These are phyloP conservation scores for Sparidentex hasta DNA, from an alignment of 2,797 vertebrate genomes.

Conservation along the genomic window DNA sequence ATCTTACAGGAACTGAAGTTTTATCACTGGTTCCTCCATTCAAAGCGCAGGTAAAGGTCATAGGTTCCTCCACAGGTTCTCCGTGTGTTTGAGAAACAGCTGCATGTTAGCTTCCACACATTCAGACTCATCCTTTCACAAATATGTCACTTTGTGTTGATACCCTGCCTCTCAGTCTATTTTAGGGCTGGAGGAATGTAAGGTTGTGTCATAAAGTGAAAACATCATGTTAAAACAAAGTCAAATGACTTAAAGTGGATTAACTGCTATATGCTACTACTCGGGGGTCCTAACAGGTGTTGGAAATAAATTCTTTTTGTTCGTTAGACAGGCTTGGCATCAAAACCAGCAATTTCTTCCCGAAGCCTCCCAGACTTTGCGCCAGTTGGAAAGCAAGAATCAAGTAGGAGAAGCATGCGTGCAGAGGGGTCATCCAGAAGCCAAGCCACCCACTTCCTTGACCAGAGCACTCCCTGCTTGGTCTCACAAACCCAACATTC, in stretches of 20 bases:
- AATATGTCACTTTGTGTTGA: background rate
- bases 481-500: conserved; percentile 37
- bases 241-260: background rate
- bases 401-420: conserved; percentile 11
- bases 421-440: conserved; percentile 47
- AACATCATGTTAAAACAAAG: background rate
- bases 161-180: background rate
- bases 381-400: conserved; percentile 5
- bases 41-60: background rate
- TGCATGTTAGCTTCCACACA: too few species aligned
- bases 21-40: background rate
- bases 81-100: too few species aligned
- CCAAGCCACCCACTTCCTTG: conserved; percentile 32
- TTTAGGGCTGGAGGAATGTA: background rate
- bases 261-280: background rate
- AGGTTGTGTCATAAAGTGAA: background rate
- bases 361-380: background rate
- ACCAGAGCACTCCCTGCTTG: conserved; percentile 29
- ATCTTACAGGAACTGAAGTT: background rate
- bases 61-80: background rate
- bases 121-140: background rate
- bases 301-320: background rate
- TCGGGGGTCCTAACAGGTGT: conserved; percentile 11
- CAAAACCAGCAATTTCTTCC: background rate
- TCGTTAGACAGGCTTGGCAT: background rate